Evolutionary conservation across 2,888 invertebrate genomes (phyloP).

Genomic region (Zygaena filipendulae): DNA sequence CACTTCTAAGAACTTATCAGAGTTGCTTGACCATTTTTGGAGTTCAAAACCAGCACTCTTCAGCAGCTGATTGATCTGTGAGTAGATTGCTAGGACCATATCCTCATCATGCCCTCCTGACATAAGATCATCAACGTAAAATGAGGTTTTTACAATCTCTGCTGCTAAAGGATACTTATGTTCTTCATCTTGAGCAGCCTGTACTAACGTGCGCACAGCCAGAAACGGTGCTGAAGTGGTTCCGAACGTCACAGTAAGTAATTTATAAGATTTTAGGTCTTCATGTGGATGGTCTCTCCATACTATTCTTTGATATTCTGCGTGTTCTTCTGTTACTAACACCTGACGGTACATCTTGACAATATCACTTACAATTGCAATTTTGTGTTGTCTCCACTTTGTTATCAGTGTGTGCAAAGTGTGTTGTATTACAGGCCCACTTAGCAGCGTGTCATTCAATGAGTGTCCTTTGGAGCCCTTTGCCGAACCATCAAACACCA

Average conservation of each 20-base stretch:
- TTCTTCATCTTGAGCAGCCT: constrained; percentile 18
- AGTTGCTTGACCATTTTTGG: constrained; percentile 16
- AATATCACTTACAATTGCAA: constrained; percentile 19
- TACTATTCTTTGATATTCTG: constrained; percentile 18
- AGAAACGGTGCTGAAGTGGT: constrained; percentile 17
- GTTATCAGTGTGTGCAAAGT: constrained; percentile 18
- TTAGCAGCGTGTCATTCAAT: constrained; percentile 17
- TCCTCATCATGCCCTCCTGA: constrained; percentile 14
- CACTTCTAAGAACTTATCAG: constrained; percentile 2
- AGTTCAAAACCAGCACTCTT: constrained; percentile 19
- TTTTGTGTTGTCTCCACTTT: constrained; percentile 17
- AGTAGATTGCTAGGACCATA: constrained; percentile 9
- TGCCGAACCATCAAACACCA: constrained; percentile 19
- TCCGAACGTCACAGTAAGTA: constrained; percentile 18
- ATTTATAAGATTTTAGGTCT: constrained; percentile 9
- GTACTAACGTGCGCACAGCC: constrained; percentile 16
- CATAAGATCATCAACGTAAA: constrained; percentile 18
- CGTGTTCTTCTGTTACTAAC: constrained; percentile 13
- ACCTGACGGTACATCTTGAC: constrained; percentile 23
- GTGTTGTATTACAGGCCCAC: constrained; percentile 19
- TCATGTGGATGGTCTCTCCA: constrained; percentile 12
- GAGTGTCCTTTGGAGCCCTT: constrained; percentile 9
- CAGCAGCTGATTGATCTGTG: constrained; percentile 15
- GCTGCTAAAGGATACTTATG: constrained; percentile 10
- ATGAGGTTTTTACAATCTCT: constrained; percentile 11